Evolutionary conservation across 2,888 invertebrate species (phyloP).

Genomic region (Cremastinae sp.): DNA sequence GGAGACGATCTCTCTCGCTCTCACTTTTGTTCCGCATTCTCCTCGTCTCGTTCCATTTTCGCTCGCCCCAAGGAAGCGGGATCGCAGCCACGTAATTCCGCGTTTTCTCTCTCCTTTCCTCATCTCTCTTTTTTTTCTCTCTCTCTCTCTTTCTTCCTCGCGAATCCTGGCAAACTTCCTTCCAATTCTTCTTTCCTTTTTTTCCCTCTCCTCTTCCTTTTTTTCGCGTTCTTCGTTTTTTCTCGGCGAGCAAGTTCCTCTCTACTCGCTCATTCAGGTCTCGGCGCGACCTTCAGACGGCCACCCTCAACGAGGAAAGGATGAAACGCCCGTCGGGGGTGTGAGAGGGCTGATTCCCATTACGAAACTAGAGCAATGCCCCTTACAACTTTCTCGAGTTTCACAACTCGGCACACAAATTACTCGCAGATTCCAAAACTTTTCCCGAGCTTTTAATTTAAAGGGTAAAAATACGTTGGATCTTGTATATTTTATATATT

Average conservation of each 20-base stretch:
- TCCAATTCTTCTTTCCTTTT: too few species aligned
- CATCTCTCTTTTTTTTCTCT: constrained; percentile 47
- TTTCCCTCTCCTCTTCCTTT: constrained; percentile 35
- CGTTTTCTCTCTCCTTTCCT: constrained; percentile 50
- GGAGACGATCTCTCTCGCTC: constrained; percentile 49
- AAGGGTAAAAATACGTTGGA: background rate
- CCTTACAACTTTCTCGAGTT: constrained; percentile 51
- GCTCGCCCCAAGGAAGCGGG: constrained; percentile 53
- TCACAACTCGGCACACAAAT: constrained; percentile 36
- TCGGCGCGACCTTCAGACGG: constrained; percentile 68
- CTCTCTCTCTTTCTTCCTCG: too few species aligned
- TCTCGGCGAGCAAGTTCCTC: constrained; percentile 46
- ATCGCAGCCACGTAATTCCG: constrained; percentile 61
- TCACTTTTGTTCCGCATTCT: constrained; percentile 48
- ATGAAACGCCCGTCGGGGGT: constrained; percentile 69
- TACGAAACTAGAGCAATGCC: constrained; percentile 68
- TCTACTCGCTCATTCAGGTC: constrained; percentile 66
- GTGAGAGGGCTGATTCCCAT: constrained; percentile 69
- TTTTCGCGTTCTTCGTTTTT: constrained; percentile 67
- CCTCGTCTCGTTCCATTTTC: constrained; percentile 51
- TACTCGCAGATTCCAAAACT: constrained; percentile 34
- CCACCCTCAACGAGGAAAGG: constrained; percentile 64
- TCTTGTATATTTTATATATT: background rate
- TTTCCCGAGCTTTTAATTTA: constrained; percentile 27
- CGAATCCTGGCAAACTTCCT: constrained; percentile 59